These are phyloP conservation scores for Ctenopoma kingsleyae DNA, from an alignment of 2,797 vertebrate genomes.

Conservation along the genomic window DNA sequence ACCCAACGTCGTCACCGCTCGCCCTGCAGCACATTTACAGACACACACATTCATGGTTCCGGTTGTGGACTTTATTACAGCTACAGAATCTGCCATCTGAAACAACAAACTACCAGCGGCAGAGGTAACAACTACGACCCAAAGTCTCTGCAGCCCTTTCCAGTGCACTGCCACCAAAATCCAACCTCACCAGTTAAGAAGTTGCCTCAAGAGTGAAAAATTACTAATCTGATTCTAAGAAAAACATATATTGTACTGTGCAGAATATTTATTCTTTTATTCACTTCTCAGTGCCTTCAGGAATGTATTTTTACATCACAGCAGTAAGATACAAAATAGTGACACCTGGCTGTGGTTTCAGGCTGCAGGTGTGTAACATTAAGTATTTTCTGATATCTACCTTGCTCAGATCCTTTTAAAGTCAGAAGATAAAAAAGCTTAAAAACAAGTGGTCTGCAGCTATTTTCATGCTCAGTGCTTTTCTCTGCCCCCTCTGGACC, in stretches of 20 bases:
- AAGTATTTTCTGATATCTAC: constrained; percentile 24
- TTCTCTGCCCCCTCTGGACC: constrained; percentile 62
- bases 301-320: constrained; percentile 3
- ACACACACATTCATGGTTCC: no score
- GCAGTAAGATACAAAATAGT: not conserved
- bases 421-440: constrained; percentile 40
- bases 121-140: no score
- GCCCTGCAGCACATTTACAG: no score
- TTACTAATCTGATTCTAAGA: not conserved
- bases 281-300: not conserved
- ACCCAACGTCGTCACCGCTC: no score
- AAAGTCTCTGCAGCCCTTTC: no score
- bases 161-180: no score
- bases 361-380: constrained; percentile 15
- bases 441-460: constrained; percentile 49
- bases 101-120: no score
- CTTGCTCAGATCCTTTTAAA: constrained; percentile 39
- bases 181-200: no score
- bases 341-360: not conserved
- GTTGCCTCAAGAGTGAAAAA: not conserved
- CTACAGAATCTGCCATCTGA: no score
- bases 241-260: not conserved
- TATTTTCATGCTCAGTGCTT: constrained; percentile 68
- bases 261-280: not conserved
- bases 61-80: no score